phyloP scores from a whole-genome alignment of 2,888 invertebrate genomes.

The Euplagia quadripunctaria region DNA sequence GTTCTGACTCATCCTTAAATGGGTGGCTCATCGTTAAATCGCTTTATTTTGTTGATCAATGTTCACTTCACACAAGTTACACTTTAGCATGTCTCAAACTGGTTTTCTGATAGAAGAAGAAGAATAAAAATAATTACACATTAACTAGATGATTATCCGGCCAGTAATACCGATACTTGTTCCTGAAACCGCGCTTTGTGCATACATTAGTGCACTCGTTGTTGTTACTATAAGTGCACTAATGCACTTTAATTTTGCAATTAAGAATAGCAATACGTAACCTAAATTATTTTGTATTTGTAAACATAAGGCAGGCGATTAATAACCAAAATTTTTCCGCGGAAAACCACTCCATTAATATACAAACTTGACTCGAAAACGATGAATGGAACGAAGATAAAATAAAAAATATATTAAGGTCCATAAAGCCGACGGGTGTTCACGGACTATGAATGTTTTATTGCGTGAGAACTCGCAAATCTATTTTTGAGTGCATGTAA shows the following conservation, averaged over 20 bases:
- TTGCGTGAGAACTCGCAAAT: slow-evolving; percentile 52
- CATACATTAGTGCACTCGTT: too few species aligned
- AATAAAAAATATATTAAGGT: slow-evolving; percentile 68
- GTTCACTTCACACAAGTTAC: too few species aligned
- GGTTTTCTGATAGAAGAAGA: too few species aligned
- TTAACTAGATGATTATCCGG: too few species aligned
- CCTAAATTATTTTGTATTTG: neutral
- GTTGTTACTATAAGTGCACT: too few species aligned
- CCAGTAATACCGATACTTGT: too few species aligned
- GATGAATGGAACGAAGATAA: slow-evolving; percentile 64
- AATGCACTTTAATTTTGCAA: neutral
- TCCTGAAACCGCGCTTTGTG: too few species aligned
- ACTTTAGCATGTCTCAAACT: too few species aligned
- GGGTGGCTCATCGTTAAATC: too few species aligned
- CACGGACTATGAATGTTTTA: slow-evolving; percentile 66
- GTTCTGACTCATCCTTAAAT: too few species aligned
- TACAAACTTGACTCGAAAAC: slow-evolving; percentile 59
- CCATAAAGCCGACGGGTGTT: slow-evolving; percentile 60
- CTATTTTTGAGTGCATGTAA: slow-evolving; percentile 50
- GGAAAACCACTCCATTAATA: slow-evolving; percentile 52
- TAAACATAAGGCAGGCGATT: slow-evolving; percentile 17
- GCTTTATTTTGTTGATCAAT: too few species aligned
- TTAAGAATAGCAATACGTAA: neutral
- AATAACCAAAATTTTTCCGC: slow-evolving; percentile 36
- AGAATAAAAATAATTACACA: too few species aligned